Conservation (phyloP, 2,888 invertebrate genomes). For the Sceliomorpha sp. region DNA sequence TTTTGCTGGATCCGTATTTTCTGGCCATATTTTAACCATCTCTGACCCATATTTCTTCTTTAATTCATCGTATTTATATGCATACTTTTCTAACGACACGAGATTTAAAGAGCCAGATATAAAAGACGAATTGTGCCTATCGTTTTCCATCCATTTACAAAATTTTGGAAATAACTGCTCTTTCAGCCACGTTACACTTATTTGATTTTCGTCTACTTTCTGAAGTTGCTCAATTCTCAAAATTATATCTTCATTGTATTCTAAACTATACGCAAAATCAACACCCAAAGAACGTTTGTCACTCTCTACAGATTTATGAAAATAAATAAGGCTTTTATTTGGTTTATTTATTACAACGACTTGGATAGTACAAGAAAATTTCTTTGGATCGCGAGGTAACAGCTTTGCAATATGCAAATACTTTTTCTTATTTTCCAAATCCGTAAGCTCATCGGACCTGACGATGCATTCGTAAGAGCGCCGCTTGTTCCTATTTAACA, state of each 20-base stretch:
- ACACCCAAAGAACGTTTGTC: slow-evolving; percentile 80
- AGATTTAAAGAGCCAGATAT: slow-evolving; percentile 83
- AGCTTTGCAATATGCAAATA: slow-evolving; percentile 80
- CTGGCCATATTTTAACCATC: slow-evolving; percentile 92
- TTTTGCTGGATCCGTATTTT: slow-evolving; percentile 95
- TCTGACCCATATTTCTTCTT: slow-evolving; percentile 89
- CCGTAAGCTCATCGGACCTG: slow-evolving; percentile 3
- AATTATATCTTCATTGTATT: slow-evolving; percentile 54
- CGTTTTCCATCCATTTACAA: slow-evolving; percentile 84
- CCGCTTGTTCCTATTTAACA: slow-evolving; percentile 44
- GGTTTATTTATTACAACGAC: slow-evolving; percentile 76
- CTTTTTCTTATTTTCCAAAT: slow-evolving; percentile 56
- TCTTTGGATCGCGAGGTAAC: slow-evolving; percentile 74
- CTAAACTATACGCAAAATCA: slow-evolving; percentile 64
- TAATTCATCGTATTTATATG: slow-evolving; percentile 85
- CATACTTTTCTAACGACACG: slow-evolving; percentile 86
- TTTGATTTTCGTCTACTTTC: slow-evolving; percentile 33
- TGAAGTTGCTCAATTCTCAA: slow-evolving; percentile 40
- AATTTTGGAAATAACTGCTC: slow-evolving; percentile 83
- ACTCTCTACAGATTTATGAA: slow-evolving; percentile 79
- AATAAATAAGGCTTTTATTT: slow-evolving; percentile 79
- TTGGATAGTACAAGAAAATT: slow-evolving; percentile 79
- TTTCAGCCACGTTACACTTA: slow-evolving; percentile 81
- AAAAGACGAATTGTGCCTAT: slow-evolving; percentile 63
- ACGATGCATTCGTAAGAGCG: neutral